Evolutionary conservation across 1,140 invertebrate genomes (phyloP).

Genomic region (Achroia grisella): DNA sequence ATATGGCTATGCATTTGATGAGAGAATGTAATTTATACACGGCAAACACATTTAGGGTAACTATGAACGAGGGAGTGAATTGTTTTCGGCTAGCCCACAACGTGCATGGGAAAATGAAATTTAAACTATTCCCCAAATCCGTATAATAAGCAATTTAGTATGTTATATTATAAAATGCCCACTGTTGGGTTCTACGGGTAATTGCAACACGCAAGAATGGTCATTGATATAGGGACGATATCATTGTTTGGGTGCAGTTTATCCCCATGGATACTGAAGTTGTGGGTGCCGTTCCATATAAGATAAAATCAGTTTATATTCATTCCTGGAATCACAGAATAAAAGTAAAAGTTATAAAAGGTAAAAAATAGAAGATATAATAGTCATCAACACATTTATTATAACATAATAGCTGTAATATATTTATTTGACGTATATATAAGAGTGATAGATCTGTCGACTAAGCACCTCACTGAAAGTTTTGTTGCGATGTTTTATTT

Average conservation of each 20-base stretch:
- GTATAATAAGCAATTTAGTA: slow-evolving; percentile 41
- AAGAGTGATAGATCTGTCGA: no score
- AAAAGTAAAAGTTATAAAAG: no score
- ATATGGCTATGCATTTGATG: no score
- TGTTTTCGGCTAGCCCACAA: slow-evolving; percentile 20
- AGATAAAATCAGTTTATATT: no score
- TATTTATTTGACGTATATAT: no score
- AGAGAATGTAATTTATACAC: no score
- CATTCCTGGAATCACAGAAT: no score
- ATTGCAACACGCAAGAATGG: slow-evolving; percentile 42
- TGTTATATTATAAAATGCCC: slow-evolving; percentile 48
- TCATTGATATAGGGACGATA: slow-evolving; percentile 44
- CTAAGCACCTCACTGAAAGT: no score
- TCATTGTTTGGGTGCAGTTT: slow-evolving; percentile 41
- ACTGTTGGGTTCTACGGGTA: slow-evolving; percentile 33
- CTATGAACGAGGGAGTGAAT: slow-evolving; percentile 25
- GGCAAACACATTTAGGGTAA: background rate
- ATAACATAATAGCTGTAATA: no score
- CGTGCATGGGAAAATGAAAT: slow-evolving; percentile 43
- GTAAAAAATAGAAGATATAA: no score
- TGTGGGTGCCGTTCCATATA: background rate
- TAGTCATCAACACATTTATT: no score
- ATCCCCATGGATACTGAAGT: slow-evolving; percentile 44
- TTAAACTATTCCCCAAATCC: slow-evolving; percentile 53
- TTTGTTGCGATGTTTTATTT: no score